Evolutionary conservation across 2,888 invertebrate species (phyloP), one percentile per base, ranked within the genome.

Genomic region (Noctua fimbriata): DNA sequence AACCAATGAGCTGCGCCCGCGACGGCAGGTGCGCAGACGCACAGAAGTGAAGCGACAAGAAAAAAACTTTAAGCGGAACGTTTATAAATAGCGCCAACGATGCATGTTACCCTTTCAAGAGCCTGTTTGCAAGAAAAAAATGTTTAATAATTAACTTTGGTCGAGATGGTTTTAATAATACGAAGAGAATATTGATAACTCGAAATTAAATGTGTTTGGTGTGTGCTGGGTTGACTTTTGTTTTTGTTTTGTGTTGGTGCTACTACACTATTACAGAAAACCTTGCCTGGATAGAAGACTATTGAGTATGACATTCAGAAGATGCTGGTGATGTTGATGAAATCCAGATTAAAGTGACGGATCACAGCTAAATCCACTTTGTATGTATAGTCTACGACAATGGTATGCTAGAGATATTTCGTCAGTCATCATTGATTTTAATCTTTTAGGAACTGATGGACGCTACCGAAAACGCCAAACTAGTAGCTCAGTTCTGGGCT

Each of bases 11-110:
- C 88, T 85, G 89, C 89, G 82, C 89, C 91, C 79, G 84, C 79
- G 79, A 82, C 80, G 90, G 93, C 95, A 95, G 96, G 95, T 96
- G 96, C 93, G 92, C 90, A 86, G 88, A 91, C 92, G 92, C 91
- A 91, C 94, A 91, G 93, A 91, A 94, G 93, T 91, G 87, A 82
- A 87, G 84, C 83, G 86, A 89, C 81, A 86, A 83, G 83, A 90
- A 93, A 93, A 92, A 91, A 67, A 67, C 67, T 87, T 86, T 90
- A 92, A 93, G 91, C 92, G 92, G 89, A 93, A 91, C 92, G 93
- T 94, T 95, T 96, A 95, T 94, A 96, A 96, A 96, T 96, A 96
- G 95, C 94, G 91, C 89, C 93, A 93, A 91, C 92, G 93, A 93
- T 93, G 93, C 92, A 93, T 93, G 94, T 94, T 95, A 94, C 94